phyloP scores from a whole-genome alignment of 2,113 vertebrate species.

The Phyllopteryx taeniolatus region DNA sequence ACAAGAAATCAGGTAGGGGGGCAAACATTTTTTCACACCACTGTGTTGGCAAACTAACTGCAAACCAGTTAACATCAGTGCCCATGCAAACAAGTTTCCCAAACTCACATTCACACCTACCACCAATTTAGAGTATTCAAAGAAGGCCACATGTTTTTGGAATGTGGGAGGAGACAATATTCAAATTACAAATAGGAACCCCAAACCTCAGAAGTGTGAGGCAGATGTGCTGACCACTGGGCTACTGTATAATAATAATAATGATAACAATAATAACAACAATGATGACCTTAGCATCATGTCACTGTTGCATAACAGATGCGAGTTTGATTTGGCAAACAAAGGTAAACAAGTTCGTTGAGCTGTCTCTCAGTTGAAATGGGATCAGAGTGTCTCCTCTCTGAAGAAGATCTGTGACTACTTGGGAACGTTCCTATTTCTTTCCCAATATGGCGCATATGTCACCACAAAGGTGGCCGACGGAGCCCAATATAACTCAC shows the following conservation, averaged over 20 bases:
- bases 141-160: no score
- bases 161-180: no score
- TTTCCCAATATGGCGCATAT: background rate
- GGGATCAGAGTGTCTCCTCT: background rate
- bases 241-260: background rate
- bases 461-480: background rate
- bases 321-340: background rate
- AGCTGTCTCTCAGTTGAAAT: background rate
- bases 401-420: background rate
- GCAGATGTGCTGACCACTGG: background rate
- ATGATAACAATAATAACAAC: no score
- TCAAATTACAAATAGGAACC: no score
- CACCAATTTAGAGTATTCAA: no score
- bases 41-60: no score
- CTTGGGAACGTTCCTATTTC: background rate
- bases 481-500: background rate
- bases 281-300: background rate
- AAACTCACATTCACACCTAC: no score
- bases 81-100: no score
- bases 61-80: no score
- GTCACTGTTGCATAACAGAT: background rate
- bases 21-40: no score
- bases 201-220: background rate
- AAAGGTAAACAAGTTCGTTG: background rate
- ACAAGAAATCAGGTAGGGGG: no score